A percentile compares a stretch with the other conserved stretches of the same genome.
phyloP scores from a whole-genome alignment of 2,888 invertebrate genomes.

The Volucella zonaria region DNA sequence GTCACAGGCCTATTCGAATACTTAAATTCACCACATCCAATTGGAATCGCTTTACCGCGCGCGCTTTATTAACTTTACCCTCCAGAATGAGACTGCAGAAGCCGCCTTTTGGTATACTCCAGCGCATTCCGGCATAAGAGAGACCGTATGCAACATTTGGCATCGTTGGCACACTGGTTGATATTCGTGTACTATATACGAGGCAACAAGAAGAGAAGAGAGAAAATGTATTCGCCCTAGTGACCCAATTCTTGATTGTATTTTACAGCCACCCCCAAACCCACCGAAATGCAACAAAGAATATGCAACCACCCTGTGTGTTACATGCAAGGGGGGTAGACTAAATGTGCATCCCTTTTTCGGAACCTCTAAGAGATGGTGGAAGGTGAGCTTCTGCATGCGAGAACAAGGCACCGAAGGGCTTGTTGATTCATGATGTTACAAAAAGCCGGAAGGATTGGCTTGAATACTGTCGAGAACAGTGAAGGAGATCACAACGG shows the following conservation, averaged over 20 bases:
- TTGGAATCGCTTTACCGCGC: conserved; percentile 44
- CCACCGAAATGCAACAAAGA: conserved; percentile 46
- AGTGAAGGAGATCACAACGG: not conserved
- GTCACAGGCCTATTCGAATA: conserved; percentile 24
- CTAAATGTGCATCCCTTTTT: conserved; percentile 48
- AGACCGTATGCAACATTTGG: conserved; percentile 48
- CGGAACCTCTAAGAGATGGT: not conserved
- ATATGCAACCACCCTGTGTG: conserved; percentile 50
- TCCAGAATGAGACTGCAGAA: conserved; percentile 48
- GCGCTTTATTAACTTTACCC: conserved; percentile 55
- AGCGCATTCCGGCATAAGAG: conserved; percentile 23
- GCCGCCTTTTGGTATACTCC: conserved; percentile 56
- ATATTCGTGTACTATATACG: conserved; percentile 46
- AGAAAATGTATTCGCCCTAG: conserved; percentile 64
- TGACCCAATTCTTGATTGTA: conserved; percentile 60
- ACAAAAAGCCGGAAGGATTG: conserved; percentile 74
- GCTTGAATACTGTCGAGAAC: conserved; percentile 14
- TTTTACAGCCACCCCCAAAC: conserved; percentile 11
- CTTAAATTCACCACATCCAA: conserved; percentile 34
- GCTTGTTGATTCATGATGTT: conserved; percentile 63
- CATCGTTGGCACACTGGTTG: conserved; percentile 60
- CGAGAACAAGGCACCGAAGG: not conserved
- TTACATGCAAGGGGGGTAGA: conserved; percentile 21
- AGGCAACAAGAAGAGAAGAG: conserved; percentile 24
- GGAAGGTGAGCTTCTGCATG: not conserved